Conservation (phyloP, 2,113 vertebrate genomes). For the Carlito syrichta region DNA sequence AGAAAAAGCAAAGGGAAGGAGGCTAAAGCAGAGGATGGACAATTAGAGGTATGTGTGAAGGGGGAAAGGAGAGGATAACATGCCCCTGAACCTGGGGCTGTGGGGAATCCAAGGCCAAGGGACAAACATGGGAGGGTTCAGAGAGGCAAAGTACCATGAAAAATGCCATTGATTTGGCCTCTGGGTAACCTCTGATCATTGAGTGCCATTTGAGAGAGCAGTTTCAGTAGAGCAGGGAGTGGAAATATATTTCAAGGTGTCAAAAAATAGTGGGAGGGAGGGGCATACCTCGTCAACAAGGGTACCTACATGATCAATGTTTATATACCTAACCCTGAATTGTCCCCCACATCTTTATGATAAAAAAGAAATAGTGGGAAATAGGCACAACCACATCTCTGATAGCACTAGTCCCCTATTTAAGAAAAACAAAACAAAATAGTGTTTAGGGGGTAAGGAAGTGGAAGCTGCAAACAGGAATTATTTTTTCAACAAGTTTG, state of each 20-base stretch:
- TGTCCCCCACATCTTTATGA: too few relatives aligned
- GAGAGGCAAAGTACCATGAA: not conserved
- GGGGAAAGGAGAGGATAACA: too few relatives aligned
- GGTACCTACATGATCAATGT: too few relatives aligned
- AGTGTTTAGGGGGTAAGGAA: not conserved
- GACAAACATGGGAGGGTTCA: not conserved
- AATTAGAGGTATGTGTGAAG: not conserved
- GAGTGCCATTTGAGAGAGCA: not conserved
- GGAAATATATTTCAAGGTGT: not conserved
- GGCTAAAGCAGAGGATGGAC: not conserved
- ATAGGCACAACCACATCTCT: not conserved
- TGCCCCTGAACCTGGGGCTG: not conserved
- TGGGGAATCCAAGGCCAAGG: not conserved
- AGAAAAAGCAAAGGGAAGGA: not conserved
- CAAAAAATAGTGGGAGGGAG: not conserved
- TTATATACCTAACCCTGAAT: too few relatives aligned
- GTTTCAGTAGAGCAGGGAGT: not conserved
- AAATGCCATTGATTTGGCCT: conserved; percentile 28
- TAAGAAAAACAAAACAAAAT: not conserved
- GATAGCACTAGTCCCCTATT: not conserved
- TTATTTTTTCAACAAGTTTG: not conserved
- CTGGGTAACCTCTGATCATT: not conserved
- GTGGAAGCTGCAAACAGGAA: not conserved
- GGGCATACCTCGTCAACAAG: too few relatives aligned
- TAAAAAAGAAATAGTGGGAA: too few relatives aligned